phyloP scores from a whole-genome alignment of 2,888 invertebrate genomes.

The Eudasyphora cyanicolor region DNA sequence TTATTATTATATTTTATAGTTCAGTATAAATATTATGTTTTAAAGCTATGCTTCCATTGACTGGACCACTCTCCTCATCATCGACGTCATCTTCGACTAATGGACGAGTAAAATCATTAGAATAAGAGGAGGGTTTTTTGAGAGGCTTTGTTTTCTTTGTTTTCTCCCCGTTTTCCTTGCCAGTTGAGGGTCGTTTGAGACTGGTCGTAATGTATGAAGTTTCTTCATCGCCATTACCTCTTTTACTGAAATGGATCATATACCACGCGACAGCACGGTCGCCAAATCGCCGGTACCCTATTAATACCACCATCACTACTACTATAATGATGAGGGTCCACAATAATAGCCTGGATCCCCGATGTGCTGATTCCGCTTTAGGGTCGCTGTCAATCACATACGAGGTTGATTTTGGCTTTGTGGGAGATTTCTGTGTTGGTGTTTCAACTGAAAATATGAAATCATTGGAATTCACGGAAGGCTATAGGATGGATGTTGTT shows the following conservation, averaged over 20 bases:
- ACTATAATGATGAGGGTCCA: conserved; percentile 36
- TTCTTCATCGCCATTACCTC: conserved; percentile 12
- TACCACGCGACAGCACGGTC: conserved; percentile 47
- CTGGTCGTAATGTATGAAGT: conserved; percentile 33
- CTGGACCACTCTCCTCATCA: conserved; percentile 32
- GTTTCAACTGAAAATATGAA: not conserved
- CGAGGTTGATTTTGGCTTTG: conserved; percentile 20
- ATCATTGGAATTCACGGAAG: not conserved
- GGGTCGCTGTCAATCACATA: conserved; percentile 30
- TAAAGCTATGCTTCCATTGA: conserved; percentile 52
- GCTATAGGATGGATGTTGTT: not conserved
- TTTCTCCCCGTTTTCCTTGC: not conserved
- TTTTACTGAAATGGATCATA: conserved; percentile 46
- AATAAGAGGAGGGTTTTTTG: not conserved
- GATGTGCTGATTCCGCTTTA: conserved; percentile 1
- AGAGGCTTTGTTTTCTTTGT: not conserved
- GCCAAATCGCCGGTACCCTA: conserved; percentile 45
- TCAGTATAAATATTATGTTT: conserved; percentile 53
- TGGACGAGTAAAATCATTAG: conserved; percentile 32
- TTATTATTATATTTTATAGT: conserved; percentile 34
- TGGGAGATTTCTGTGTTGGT: conserved; percentile 11
- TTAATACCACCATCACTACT: conserved; percentile 23
- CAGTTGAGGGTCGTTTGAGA: not conserved
- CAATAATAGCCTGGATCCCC: conserved; percentile 34
- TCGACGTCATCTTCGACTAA: conserved; percentile 47